Base-by-base conservation (phyloP, 2,888 invertebrate species). In the Tetragonisca angustula region DNA sequence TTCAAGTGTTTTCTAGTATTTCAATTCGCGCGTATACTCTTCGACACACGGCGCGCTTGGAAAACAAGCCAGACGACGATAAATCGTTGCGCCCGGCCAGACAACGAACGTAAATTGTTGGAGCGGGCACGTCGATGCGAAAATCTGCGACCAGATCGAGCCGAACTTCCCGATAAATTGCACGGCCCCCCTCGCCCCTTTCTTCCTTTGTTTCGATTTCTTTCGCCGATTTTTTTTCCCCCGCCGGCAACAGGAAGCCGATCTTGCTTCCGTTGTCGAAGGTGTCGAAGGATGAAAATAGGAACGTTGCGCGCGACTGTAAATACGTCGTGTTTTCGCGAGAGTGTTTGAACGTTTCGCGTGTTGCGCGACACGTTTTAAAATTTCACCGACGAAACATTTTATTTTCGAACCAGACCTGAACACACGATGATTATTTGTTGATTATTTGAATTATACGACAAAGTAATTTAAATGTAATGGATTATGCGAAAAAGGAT, bases 31-130 rank as follows among this genome's bases (percentile, higher is more conserved):
- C 50, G 65, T 68, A 72, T 84, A 75, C 76, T 71, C 68, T 74
- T 76, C 75, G 71, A 74, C 83, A 59, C 62, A 36, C 68, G 54
- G 24, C 54, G 6, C 73, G 70, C 61, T 50, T 43, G 61, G 62
- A 74, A 78, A 84, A 75, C 75, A 69, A 79, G 78, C 79, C 75
- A 79, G 85, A 76, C 75, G 62, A 72, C 79, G 77, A 79, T 83
- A 78, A 76, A 78, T 84, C 72, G 75, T 73, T 84, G 59, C 75
- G 11, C 64, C 56, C 59, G 52, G 78, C 78, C 83, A 79, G 83
- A 84, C 85, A 84, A 84, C 83, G 79, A 76, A 81, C 83, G 77
- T 85, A 83, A 88, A 89, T 86, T 85, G 85, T 83, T 83, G 81
- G 72, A 43, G 1, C 81, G 65, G 79, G 71, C 59, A 69, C 73